Conservation (phyloP, 2,797 vertebrate species). For the Pseudochirops cupreus region DNA sequence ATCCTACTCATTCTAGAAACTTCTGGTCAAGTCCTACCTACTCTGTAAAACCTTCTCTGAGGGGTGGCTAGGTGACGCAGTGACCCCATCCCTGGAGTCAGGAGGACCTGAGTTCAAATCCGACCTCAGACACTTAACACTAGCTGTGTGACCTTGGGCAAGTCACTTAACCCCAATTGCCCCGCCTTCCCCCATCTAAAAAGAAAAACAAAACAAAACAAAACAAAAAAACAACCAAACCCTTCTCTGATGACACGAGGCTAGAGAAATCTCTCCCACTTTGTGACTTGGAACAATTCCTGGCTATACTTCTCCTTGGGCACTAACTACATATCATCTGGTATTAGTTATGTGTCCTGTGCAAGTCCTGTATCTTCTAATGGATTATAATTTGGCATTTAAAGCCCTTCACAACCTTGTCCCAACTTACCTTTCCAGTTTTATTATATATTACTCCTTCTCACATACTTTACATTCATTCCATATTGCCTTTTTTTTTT, state of each 20-base stretch:
- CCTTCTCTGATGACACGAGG: neutral
- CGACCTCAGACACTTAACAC: no score
- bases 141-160: no score
- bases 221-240: no score
- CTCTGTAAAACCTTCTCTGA: neutral
- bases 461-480: neutral
- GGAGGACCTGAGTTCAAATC: no score
- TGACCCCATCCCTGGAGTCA: no score
- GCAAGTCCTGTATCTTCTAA: neutral
- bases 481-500: neutral
- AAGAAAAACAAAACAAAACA: no score
- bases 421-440: neutral
- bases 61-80: no score
- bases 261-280: neutral
- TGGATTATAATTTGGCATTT: neutral
- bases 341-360: neutral
- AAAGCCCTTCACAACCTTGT: neutral
- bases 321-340: neutral
- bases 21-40: neutral
- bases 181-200: no score
- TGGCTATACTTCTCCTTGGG: neutral
- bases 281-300: neutral
- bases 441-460: neutral
- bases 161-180: no score
- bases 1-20: neutral